Evolutionary conservation across 2,113 vertebrate species (phyloP), one percentile per base, ranked within the genome.

Genomic region (Salminus brasiliensis): DNA sequence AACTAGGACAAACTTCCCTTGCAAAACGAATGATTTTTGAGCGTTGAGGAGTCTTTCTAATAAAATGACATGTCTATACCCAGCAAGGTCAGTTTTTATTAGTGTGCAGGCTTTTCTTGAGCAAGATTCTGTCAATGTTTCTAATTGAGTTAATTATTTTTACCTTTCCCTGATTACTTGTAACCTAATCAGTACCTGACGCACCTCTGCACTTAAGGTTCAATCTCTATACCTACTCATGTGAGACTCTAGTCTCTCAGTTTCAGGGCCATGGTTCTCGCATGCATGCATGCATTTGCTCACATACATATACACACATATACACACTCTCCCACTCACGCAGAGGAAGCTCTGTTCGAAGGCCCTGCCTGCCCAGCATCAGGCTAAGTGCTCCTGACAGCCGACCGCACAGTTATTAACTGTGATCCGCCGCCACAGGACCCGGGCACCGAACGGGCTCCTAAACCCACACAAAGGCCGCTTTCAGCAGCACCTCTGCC

Each of bases 361-460:
- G 83, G 81, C 80, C 79, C 84, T 57, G 89, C 83, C 93, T 94
- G 93, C 90, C 92, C 90, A 93, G 90, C 88, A 13, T 94, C 93
- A 94, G 79, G 10, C 80, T 94, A 94, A 94, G 91, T 94, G 90
- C 87, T 90, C 90, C 82, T 94, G 93, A 94, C 93, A 94, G 91
- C 88, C 87, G 81, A 88, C 90, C 86, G 72, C 93, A 91, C 91
- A 91, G 92, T 91, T 94, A 93, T 92, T 93, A 93, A 93, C 91
- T 93, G 88, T 93, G 93, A 93, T 93, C 89, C 78, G 77, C 92
- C 89, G 88, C 91, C 91, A 85, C 91, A 85, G 88, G 80, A 82
- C 87, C 87, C 29, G 85, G 85, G 86, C 89, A 88, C 65, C 83
- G 23, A 90, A 88, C 82, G 55, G 81, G 82, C 87, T 88, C 84